Evolutionary conservation across 2,888 invertebrate species (phyloP).

Genomic region (Timandra comae): DNA sequence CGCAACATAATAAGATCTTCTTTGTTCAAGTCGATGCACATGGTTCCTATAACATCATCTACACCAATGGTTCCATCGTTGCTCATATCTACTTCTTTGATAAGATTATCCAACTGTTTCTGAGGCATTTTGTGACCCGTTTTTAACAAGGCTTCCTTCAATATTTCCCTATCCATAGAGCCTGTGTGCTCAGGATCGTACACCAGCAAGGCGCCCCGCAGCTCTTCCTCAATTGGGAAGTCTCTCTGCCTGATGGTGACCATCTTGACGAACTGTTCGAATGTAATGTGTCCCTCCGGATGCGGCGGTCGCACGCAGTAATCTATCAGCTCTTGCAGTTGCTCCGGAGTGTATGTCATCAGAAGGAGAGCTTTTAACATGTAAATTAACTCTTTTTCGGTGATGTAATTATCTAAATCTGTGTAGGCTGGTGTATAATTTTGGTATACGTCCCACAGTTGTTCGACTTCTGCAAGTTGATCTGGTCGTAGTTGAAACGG

Average conservation of each 20-base stretch:
- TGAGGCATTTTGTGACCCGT: constrained; percentile 52
- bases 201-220: constrained; percentile 49
- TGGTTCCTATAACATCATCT: constrained; percentile 63
- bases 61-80: constrained; percentile 64
- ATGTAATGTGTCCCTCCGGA: constrained; percentile 55
- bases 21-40: constrained; percentile 59
- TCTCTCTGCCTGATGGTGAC: constrained; percentile 57
- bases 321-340: constrained; percentile 51
- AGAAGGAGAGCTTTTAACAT: constrained; percentile 57
- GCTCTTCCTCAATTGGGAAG: constrained; percentile 52
- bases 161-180: constrained; percentile 44
- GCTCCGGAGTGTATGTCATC: constrained; percentile 59
- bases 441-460: constrained; percentile 59
- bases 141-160: constrained; percentile 46
- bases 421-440: constrained; percentile 62
- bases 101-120: constrained; percentile 46
- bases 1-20: constrained; percentile 53
- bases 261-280: constrained; percentile 59
- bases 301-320: constrained; percentile 57
- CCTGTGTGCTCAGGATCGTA: constrained; percentile 49
- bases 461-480: constrained; percentile 58
- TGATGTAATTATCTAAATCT: constrained; percentile 53
- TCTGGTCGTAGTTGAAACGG: constrained; percentile 55
- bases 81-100: constrained; percentile 62
- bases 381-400: constrained; percentile 57